Evolutionary conservation across 2,113 vertebrate species (phyloP).

Genomic region (Gallinago undulata): DNA sequence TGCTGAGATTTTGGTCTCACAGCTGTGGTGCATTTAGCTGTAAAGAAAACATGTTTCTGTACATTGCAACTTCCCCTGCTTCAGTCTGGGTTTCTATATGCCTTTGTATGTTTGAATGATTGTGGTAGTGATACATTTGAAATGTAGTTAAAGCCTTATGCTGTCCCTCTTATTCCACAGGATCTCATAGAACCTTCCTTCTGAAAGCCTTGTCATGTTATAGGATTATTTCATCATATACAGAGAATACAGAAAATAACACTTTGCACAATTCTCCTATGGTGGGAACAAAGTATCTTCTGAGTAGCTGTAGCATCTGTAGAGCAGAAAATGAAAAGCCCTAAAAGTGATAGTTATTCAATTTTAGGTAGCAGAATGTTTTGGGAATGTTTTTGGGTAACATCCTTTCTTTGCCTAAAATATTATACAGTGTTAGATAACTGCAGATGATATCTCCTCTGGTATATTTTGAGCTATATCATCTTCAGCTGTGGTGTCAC

Average conservation of each 20-base stretch:
- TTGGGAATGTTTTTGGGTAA: background rate
- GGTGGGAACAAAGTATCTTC: background rate
- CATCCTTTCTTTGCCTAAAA: background rate
- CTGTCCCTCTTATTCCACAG: background rate
- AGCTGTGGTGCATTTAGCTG: background rate
- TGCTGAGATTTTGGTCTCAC: background rate
- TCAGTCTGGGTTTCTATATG: background rate
- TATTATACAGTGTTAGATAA: background rate
- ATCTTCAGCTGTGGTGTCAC: background rate
- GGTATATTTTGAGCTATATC: background rate
- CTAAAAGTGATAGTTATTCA: background rate
- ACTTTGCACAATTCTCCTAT: background rate
- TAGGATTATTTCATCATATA: background rate
- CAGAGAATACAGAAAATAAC: background rate
- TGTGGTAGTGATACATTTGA: background rate
- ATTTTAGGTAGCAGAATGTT: background rate
- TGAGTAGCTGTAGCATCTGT: background rate
- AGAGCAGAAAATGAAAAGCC: background rate
- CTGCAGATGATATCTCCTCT: background rate
- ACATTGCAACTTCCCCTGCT: background rate
- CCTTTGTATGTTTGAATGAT: background rate
- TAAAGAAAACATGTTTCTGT: background rate
- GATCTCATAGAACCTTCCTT: background rate
- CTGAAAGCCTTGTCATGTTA: background rate
- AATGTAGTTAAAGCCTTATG: background rate